phyloP scores from a whole-genome alignment of 37 sponge, comb jelly and placozoan genomes.

The Ianthella basta region DNA sequence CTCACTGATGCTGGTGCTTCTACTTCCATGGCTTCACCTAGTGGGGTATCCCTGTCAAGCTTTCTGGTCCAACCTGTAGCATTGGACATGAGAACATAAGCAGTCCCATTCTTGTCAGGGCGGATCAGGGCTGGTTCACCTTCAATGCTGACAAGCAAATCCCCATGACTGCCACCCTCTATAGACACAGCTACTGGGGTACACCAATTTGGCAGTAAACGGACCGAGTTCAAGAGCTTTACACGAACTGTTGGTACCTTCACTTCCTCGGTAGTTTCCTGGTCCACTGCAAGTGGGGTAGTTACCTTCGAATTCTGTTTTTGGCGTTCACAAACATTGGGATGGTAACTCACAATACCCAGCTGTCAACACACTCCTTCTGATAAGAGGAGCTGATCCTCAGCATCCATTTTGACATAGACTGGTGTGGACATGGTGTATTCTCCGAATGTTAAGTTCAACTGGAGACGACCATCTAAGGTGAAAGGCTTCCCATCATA shows the following conservation, averaged over 20 bases:
- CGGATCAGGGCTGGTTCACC: slow-evolving; percentile 6
- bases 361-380: slow-evolving; percentile 66
- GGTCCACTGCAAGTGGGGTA: neutral
- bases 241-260: slow-evolving; percentile 33
- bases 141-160: neutral
- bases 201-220: slow-evolving; percentile 20
- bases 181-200: slow-evolving; percentile 18
- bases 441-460: slow-evolving; percentile 38
- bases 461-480: slow-evolving; percentile 48
- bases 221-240: neutral
- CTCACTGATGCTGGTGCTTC: neutral
- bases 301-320: neutral
- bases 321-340: slow-evolving; percentile 8
- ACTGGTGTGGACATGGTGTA: slow-evolving; percentile 36
- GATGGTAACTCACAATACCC: slow-evolving; percentile 47
- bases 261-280: neutral
- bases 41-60: neutral
- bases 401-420: slow-evolving; percentile 54
- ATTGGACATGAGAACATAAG: slow-evolving; percentile 27
- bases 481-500: slow-evolving; percentile 38
- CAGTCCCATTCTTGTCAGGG: slow-evolving; percentile 22
- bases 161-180: slow-evolving; percentile 3
- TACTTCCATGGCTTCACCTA: slow-evolving; percentile 15
- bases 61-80: slow-evolving; percentile 10
- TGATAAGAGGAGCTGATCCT: slow-evolving; percentile 44